Evolutionary conservation across 2,113 vertebrate species (phyloP), one percentile per base, ranked within the genome.

Genomic region (Zootoca vivipara): DNA sequence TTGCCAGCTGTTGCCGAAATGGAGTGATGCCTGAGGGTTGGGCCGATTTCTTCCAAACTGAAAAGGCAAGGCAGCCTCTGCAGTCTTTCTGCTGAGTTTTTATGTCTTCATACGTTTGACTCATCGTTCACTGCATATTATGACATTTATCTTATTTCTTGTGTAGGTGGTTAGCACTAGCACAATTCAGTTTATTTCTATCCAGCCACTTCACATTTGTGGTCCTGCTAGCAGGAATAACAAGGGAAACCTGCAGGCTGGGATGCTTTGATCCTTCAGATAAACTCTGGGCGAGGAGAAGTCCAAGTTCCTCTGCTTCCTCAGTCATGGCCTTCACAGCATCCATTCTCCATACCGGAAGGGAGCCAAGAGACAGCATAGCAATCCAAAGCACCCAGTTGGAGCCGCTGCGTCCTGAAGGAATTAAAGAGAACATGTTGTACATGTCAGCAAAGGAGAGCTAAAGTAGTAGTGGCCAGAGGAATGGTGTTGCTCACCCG

Each of bases 1-100:
- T 74, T 46, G 80, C 56, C 82, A 89, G 78, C 52, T 91, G 84
- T 74, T 91, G 62, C 81, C 58, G 56, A 73, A 83, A 70, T 58
- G 30, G 16, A 62, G 73, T 18, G 38, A 86, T 82, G 46, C 65
- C 85, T 64, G 79, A 72, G 35, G 40, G 64, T 33, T 58, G 28
- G 3, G 22, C 16, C 15, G 8, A n/a, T 74, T 56, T 73, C 5
- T 40, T 38, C 8, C 42, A 40, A 83, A 85, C 33, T 26, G 46
- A 56, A 46, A 56, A 67, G 3, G 52, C 2, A 12, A 16, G 40
- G 38, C 16, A 40, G 40, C 52, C 42, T 77, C 13, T 42, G 20
- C 2, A 13, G 9, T 28, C 22, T 82, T 84, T 56, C 64, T 28
- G 18, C 33, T 52, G 65, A 0, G 3, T 12, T 33, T 7, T n/a